phyloP scores from a whole-genome alignment of 2,113 vertebrate genomes.

The Condylura cristata region DNA sequence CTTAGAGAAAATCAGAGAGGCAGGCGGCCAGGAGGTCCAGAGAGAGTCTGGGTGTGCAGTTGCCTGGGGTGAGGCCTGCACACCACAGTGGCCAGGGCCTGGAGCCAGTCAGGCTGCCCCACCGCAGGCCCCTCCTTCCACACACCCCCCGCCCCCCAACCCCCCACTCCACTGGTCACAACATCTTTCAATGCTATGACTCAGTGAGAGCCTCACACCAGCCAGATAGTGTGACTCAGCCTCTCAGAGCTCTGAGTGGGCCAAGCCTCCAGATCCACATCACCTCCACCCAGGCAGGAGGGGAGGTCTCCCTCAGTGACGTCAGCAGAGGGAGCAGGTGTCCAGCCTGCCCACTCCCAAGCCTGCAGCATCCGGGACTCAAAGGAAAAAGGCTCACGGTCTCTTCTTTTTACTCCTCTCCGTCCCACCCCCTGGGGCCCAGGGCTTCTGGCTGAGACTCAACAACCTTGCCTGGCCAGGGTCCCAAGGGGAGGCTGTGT shows the following conservation, averaged over 20 bases:
- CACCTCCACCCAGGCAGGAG: neutral
- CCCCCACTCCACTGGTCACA: neutral
- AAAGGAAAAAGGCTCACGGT: neutral
- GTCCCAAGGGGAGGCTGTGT: neutral
- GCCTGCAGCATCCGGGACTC: neutral
- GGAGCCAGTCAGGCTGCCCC: neutral
- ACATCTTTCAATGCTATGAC: neutral
- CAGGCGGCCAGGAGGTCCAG: neutral
- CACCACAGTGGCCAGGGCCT: no score
- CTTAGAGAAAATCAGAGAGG: neutral
- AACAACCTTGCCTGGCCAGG: neutral
- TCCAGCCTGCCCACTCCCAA: neutral
- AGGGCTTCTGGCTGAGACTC: neutral
- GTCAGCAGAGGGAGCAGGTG: slow-evolving; percentile 20
- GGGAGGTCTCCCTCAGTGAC: neutral
- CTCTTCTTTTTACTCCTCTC: neutral
- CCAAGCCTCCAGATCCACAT: neutral
- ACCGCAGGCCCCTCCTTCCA: neutral
- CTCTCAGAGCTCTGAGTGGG: neutral
- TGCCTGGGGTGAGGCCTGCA: neutral
- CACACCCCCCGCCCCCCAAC: neutral
- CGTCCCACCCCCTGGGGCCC: no score
- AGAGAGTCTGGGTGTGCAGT: neutral
- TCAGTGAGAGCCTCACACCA: neutral
- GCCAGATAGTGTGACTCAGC: slow-evolving; percentile 9